phyloP scores from a whole-genome alignment of 2,888 invertebrate species.

The Trichopria drosophilae region DNA sequence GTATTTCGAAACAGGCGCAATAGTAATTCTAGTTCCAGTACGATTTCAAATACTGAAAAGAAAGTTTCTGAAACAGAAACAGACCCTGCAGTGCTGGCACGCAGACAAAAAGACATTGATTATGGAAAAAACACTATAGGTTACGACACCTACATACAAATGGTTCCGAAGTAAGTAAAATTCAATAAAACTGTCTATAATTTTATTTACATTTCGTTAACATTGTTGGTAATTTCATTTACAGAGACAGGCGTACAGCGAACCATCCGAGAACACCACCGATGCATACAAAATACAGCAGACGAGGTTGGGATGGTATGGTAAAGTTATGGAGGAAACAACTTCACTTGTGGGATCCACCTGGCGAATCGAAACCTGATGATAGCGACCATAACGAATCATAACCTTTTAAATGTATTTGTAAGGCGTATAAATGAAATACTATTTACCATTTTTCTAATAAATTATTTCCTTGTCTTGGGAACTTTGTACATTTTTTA shows the following conservation, averaged over 20 bases:
- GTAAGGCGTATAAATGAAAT: too few species aligned
- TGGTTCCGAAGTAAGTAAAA: slow-evolving; percentile 70
- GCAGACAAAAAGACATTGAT: slow-evolving; percentile 91
- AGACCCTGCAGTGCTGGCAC: slow-evolving; percentile 70
- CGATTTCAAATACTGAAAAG: slow-evolving; percentile 43
- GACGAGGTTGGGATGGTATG: slow-evolving; percentile 90
- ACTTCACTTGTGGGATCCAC: slow-evolving; percentile 78
- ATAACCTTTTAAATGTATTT: slow-evolving; percentile 9
- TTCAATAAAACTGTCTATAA: slow-evolving; percentile 9
- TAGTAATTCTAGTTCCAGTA: slow-evolving; percentile 51
- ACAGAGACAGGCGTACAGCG: slow-evolving; percentile 65
- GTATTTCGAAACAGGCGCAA: slow-evolving; percentile 45
- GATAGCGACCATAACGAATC: slow-evolving; percentile 18
- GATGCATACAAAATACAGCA: slow-evolving; percentile 82
- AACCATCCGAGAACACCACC: slow-evolving; percentile 90
- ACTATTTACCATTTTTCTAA: slow-evolving; percentile 21
- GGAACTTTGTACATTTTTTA: slow-evolving; percentile 9
- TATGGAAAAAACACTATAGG: slow-evolving; percentile 92
- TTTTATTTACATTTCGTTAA: slow-evolving; percentile 21
- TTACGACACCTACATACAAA: slow-evolving; percentile 74
- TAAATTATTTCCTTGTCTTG: slow-evolving; percentile 30
- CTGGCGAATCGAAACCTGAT: slow-evolving; percentile 40
- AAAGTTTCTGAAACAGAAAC: slow-evolving; percentile 64
- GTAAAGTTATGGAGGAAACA: slow-evolving; percentile 85
- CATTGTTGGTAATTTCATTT: slow-evolving; percentile 39